Percentiles rank a stretch among this genome's conserved stretches.
phyloP scores from a whole-genome alignment of 2,888 invertebrate genomes.

The Oxycera nigricornis region DNA sequence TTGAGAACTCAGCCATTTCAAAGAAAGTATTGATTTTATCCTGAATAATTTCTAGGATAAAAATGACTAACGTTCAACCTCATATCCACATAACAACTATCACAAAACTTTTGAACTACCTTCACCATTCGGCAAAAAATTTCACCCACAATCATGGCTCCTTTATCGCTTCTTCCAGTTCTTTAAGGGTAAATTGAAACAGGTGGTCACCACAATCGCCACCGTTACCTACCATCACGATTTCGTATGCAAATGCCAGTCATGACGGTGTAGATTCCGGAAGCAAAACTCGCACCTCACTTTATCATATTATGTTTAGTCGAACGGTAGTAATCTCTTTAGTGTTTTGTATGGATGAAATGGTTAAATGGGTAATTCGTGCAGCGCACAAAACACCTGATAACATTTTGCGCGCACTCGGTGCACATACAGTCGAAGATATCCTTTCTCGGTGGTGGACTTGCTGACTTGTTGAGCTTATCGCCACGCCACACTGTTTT shows the following conservation, averaged over 20 bases:
- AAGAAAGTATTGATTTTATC: too few relatives aligned
- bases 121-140: too few relatives aligned
- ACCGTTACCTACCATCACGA: conserved; percentile 33
- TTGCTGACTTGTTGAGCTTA: conserved; percentile 17
- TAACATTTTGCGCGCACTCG: conserved; percentile 32
- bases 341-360: conserved; percentile 30
- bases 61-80: too few relatives aligned
- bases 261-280: conserved; percentile 25
- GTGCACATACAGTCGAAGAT: conserved; percentile 19
- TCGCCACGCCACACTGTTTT: not conserved
- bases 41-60: too few relatives aligned
- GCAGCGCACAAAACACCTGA: conserved; percentile 40
- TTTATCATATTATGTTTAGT: conserved; percentile 41
- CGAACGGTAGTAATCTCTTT: conserved; percentile 31
- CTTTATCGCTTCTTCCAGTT: not conserved
- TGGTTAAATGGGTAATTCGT: conserved; percentile 41
- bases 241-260: conserved; percentile 19
- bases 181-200: conserved; percentile 12
- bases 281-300: conserved; percentile 38
- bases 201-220: conserved; percentile 26
- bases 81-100: too few relatives aligned
- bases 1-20: too few relatives aligned
- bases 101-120: too few relatives aligned
- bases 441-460: conserved; percentile 8
- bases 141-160: not conserved